These are phyloP conservation scores for Ophion ellenae DNA, from an alignment of 2,888 invertebrate genomes.

Conservation along the genomic window DNA sequence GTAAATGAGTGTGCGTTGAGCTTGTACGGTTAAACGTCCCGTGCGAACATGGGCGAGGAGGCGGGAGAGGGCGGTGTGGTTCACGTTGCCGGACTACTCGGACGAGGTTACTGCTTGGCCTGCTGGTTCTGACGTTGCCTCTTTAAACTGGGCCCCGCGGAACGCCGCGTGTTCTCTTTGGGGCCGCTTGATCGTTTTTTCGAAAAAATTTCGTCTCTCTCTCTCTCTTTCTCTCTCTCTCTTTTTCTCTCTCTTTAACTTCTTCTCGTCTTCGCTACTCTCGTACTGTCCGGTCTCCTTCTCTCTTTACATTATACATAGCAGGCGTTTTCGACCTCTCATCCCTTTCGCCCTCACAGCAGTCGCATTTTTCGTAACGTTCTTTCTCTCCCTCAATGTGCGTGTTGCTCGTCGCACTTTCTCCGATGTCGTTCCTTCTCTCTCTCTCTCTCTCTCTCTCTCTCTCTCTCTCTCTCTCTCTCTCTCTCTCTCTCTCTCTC, in stretches of 20 bases:
- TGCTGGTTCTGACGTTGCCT: conserved; percentile 53
- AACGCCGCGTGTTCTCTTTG: conserved; percentile 66
- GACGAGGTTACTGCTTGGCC: conserved; percentile 46
- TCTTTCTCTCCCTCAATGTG: conserved; percentile 45
- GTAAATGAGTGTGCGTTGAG: conserved; percentile 27
- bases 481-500: too few relatives aligned
- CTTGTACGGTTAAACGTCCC: conserved; percentile 49
- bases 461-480: too few relatives aligned
- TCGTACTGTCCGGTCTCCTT: conserved; percentile 1
- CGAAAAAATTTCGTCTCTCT: conserved; percentile 56
- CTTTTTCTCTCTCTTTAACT: conserved; percentile 27
- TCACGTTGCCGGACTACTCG: conserved; percentile 57
- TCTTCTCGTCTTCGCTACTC: conserved; percentile 19
- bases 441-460: conserved; percentile 39
- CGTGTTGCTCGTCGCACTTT: neutral
- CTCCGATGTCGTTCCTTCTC: neutral
- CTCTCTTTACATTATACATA: conserved; percentile 32
- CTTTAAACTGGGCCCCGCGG: conserved; percentile 71
- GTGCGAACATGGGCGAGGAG: conserved; percentile 1
- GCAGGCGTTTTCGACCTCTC: conserved; percentile 31
- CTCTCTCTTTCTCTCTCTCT: conserved; percentile 37
- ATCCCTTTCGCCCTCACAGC: conserved; percentile 35
- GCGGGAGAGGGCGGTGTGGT: conserved; percentile 15
- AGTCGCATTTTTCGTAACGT: conserved; percentile 52
- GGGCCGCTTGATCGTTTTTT: conserved; percentile 70